Evolutionary conservation across 2,113 vertebrate species (phyloP), one percentile per base, ranked within the genome.

Genomic region (Actenoides hombroni): DNA sequence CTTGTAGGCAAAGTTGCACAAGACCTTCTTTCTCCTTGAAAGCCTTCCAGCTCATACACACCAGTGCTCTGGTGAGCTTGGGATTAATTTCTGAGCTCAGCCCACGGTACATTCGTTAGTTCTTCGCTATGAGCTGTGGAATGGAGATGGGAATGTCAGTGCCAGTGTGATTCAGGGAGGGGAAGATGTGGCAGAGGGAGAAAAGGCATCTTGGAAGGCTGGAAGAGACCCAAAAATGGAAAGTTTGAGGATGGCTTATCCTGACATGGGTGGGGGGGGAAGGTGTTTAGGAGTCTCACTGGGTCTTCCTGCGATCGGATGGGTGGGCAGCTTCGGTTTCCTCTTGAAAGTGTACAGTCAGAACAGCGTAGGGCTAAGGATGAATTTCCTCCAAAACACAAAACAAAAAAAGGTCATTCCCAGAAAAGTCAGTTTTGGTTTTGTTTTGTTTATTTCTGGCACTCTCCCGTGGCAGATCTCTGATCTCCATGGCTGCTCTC

Each of bases 81-180:
- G 46, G 69, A 29, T 74, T 74, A 16, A 81, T 74, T 77, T 42
- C 49, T 46, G 76, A 70, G 42, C 49, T 86, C 76, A 83, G 59
- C 24, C 28, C 28, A 7, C 0, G 1, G 16, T 56, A 12, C 28
- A 7, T 63, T 51, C 2, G 0, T 51, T 37, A 35, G 20, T 56
- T 83, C 59, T 63, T 53, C 3, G 1, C 86, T 80, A 3, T 56
- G 54, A 79, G n/a, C n/a, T 60, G 3, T 0, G 0, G 33, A 16
- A 2, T 17, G 7, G 63, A 63, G 16, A 23, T 25, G 33, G n/a
- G 67, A 25, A 13, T 0, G 3, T 35, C 37, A 13, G 29, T 49
- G 49, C 29, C 1, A 12, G 46, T 0, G 1, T 33, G 61, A 61
- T 51, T 33, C 1, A 1, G 60, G 23, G 23, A 1, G 4, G 18